Percentiles rank a stretch among this genome's conserved stretches.
These are phyloP conservation scores for Oreochromis grahami DNA, from an alignment of 2,797 vertebrate genomes.

Conservation along the genomic window DNA sequence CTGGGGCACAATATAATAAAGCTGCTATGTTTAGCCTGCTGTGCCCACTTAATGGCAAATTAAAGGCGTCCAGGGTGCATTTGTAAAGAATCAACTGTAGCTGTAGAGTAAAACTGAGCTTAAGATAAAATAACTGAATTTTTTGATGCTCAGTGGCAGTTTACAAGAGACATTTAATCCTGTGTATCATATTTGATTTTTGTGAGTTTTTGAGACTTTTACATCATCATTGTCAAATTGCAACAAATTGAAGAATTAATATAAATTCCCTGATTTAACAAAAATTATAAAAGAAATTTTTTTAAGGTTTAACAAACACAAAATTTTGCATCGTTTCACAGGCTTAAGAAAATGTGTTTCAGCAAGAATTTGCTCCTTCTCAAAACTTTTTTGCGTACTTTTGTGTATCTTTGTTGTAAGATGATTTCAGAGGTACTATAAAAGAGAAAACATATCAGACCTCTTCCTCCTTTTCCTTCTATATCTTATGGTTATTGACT, in stretches of 20 bases:
- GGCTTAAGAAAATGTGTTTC: not conserved
- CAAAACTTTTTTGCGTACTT: not conserved
- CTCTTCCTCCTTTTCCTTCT: not conserved
- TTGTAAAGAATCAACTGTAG: not conserved
- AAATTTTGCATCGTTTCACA: not conserved
- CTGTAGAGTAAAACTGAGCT: not conserved
- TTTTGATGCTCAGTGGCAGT: not conserved
- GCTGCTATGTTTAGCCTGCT: not conserved
- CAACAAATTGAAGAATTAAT: not conserved
- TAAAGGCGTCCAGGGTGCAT: not conserved
- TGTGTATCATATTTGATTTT: not conserved
- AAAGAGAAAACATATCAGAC: not conserved
- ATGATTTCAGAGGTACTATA: not conserved
- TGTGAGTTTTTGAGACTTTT: not conserved
- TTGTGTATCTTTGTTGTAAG: not conserved
- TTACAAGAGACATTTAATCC: not conserved
- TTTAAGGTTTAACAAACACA: not conserved
- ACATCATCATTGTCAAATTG: not conserved
- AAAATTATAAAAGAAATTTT: not conserved
- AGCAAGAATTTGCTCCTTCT: not conserved
- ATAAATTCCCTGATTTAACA: not conserved
- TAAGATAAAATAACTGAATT: not conserved
- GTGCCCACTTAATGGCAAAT: not conserved
- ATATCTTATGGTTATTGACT: fast-evolving
- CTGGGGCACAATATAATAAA: not conserved